Evolutionary conservation across 2,797 vertebrate genomes (phyloP), one percentile per base, ranked within the genome.

Genomic region (Acanthurus lineatus): DNA sequence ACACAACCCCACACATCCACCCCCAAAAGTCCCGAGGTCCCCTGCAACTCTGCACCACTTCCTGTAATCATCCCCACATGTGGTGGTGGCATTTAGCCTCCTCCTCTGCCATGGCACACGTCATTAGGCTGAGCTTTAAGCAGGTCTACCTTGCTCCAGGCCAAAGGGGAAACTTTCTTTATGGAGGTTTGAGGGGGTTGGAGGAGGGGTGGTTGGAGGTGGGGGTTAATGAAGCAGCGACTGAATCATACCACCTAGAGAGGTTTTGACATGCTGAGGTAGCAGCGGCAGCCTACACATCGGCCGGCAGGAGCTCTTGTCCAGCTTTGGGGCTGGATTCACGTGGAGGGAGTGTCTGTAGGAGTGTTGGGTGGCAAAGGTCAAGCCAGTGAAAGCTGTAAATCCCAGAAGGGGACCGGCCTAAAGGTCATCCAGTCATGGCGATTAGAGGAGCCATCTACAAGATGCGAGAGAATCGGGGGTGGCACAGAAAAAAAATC

Each of bases 61-160:
- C 94, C 94, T 94, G 94, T 94, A 94, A 95, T 95, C 94, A 94
- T 95, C 94, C 88, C 92, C 93, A 93, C 92, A 95, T 95, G 95
- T 93, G 94, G 95, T 85, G 92, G 94, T 91, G 90, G 90, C 90
- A 91, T 92, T 93, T 87, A 92, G 92, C 83, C 88, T 90, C 80
- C 32, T 32, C 32, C 68, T 87, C 88, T 74, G 88, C 87, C 84
- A 84, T 86, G 92, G 93, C 92, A 94, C 93, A 95, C 92, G 93
- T 95, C 93, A 95, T 96, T 95, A 95, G 90, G 87, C 79, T 62
- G 48, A 88, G 90, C 92, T 94, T 93, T 93, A 91, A 93, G 92
- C 92, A 92, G 83, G 84, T 83, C 87, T 87, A 92, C 88, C 88
- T 92, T 83, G 94, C 94, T 92, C 88, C 83, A 85, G 94, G 94